Conservation (phyloP, 2,797 vertebrate genomes). For the Phylloscopus collybita region DNA sequence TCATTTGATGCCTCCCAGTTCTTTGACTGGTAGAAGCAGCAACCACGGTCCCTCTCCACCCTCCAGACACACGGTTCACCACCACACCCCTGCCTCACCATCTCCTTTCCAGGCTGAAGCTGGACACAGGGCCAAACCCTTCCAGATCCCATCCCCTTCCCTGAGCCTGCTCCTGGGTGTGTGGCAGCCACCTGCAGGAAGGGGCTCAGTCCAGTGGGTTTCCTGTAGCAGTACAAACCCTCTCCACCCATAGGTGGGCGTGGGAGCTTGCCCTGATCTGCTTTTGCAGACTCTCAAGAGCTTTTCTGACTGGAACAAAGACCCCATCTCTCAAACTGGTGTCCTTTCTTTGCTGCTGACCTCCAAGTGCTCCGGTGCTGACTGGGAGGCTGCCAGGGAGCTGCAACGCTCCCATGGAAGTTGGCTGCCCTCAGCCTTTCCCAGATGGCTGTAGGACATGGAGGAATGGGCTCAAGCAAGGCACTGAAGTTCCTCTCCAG, state of each 20-base stretch:
- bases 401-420: not conserved
- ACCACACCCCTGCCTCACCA: not conserved
- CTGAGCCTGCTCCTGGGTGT: not conserved
- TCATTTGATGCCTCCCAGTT: not conserved
- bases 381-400: not conserved
- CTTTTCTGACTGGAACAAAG: not conserved
- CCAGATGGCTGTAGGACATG: not conserved
- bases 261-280: not conserved
- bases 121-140: not conserved
- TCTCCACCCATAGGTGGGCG: fast-evolving
- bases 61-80: not conserved
- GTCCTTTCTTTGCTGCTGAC: not conserved
- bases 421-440: not conserved
- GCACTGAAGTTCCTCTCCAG: not conserved
- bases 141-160: not conserved
- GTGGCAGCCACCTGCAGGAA: not conserved
- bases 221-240: not conserved
- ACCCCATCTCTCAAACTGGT: not conserved
- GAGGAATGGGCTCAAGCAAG: not conserved
- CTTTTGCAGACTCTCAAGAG: not conserved
- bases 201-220: fast-evolving
- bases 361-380: not conserved
- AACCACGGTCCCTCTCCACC: fast-evolving
- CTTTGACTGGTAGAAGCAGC: not conserved
- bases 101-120: not conserved